Evolutionary conservation across 2,888 invertebrate genomes (phyloP), one percentile per base, ranked within the genome.

Genomic region (Dendrolimus pini): DNA sequence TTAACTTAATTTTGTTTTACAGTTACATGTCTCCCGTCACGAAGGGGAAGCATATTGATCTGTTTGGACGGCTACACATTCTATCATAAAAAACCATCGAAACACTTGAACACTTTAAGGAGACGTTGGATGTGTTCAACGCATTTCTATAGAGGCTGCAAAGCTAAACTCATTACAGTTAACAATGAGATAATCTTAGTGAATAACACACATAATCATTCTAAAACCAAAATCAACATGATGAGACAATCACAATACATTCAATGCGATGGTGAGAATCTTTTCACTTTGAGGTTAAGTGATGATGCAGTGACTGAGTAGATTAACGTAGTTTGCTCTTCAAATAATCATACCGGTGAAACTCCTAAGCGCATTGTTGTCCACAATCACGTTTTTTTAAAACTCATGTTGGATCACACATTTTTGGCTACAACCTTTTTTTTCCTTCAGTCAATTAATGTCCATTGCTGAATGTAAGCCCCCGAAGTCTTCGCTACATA

Each of bases 121-220:
- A 56, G 55, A 55, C 10, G 53, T 6, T 47, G 47, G 47, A 12
- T 47, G 12, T 71, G 71, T 41, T 62, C 65, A 30, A 66, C 64
- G 0, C 62, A 68, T 52, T 54, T 58, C 7, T 47, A 53, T 9
- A 54, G 52, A 3, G 64, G 66, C 0, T 71, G 71, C 58, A 62
- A 41, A 9, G 68, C 68, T 0, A 53, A 55, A 7, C 65, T 77
- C 1, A 57, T 59, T 58, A 66, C 70, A 14, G 1, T 64, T 1
- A 70, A 71, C 1, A 56, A 72, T 10, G 58, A 55, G 0, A 67
- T 78, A 8, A 59, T 78, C 0, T 56, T 57, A 0, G 63, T 67
- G 1, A 66, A 59, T 54, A 65, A 66, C 7, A 60, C 62, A 14
- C 75, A 75, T 52, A 70, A 64, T 47, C 75, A 75, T 58, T 41